Base-by-base conservation (phyloP, 2,797 vertebrate species). In the Neolamprologus multifasciatus region DNA sequence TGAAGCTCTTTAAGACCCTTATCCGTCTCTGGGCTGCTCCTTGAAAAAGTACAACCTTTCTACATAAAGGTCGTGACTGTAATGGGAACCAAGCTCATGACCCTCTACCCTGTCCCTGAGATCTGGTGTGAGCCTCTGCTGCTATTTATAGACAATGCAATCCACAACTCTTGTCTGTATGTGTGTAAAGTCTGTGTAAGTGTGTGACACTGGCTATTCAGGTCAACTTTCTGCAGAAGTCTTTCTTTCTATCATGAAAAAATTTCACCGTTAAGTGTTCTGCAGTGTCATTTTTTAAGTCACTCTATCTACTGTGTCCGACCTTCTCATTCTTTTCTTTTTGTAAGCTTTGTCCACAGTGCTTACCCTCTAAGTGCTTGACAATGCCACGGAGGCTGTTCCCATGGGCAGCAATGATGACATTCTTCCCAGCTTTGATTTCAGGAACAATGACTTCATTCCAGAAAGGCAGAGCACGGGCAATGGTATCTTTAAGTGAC, bases 311-410 rank as follows among this genome's bases (percentile, higher is more conserved):
- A 29, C 9, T 48, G 6, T 48, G 38, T 76, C 26, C 4, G 1
- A 50, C 43, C 5, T 16, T 43, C 8, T 76, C 26, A 50, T 50
- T 76, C 29, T 7, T 57, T 26, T 77, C 79, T 43, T 31, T 64
- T n/a, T 64, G 10, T 13, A 40, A 69, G 7, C 12, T 52, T 29
- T 74, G n/a, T 71, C 54, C 21, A 17, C 26, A n/a, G 36, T 14
- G 67, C 96, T 96, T 87, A 99, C 98, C 95, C 88, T 99, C 98
- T 45, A 99, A 95, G 90, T 99, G 98, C 90, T 99, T 99, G 90
- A 99, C 98, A 3, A 99, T 97, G 55, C 98, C 98, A 8, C 98
- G 97, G 74, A 99, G 96, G 55, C 98, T 99, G 96, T 99, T 99
- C 67, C 98, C 98, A 0, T 99, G 98, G 81, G 98, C 98, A 0